These are phyloP conservation scores for Trachelus stipa DNA, from an alignment of 2,888 invertebrate genomes.

Conservation along the genomic window DNA sequence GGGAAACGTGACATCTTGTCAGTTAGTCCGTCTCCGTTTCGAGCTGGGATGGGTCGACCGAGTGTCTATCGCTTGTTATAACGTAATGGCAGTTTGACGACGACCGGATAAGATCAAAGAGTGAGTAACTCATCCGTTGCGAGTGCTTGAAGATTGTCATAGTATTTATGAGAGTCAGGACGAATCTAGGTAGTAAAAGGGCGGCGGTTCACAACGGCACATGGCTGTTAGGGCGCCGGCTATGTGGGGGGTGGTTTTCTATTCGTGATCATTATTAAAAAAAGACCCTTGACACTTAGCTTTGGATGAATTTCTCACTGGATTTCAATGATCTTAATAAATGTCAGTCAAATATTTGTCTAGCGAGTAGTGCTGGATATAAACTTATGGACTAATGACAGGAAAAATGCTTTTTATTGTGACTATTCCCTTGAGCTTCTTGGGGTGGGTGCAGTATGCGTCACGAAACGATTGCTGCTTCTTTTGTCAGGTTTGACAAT, in stretches of 20 bases:
- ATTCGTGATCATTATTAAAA: background rate
- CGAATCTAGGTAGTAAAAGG: constrained; percentile 11
- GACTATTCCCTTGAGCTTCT: too few species aligned
- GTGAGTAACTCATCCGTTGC: too few species aligned
- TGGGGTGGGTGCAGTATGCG: too few species aligned
- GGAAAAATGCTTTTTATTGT: too few species aligned
- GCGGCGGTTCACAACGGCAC: constrained; percentile 54
- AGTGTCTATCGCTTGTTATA: constrained; percentile 9
- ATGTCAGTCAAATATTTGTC: too few species aligned
- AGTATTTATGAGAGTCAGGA: too few species aligned
- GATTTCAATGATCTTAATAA: too few species aligned
- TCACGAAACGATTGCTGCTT: too few species aligned
- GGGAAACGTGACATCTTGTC: constrained; percentile 36
- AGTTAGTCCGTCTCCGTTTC: constrained; percentile 24
- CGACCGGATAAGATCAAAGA: background rate
- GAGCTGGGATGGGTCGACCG: constrained; percentile 37
- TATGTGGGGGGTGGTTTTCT: constrained; percentile 55
- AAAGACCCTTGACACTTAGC: constrained; percentile 1
- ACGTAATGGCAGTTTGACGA: constrained; percentile 18
- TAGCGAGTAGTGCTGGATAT: too few species aligned
- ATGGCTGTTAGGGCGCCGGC: constrained; percentile 55
- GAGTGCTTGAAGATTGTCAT: too few species aligned
- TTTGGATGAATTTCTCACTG: background rate
- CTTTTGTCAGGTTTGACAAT: too few species aligned
- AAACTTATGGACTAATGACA: too few species aligned